Evolutionary conservation across 1,140 invertebrate species (phyloP).

Genomic region (Caerostris darwini): DNA sequence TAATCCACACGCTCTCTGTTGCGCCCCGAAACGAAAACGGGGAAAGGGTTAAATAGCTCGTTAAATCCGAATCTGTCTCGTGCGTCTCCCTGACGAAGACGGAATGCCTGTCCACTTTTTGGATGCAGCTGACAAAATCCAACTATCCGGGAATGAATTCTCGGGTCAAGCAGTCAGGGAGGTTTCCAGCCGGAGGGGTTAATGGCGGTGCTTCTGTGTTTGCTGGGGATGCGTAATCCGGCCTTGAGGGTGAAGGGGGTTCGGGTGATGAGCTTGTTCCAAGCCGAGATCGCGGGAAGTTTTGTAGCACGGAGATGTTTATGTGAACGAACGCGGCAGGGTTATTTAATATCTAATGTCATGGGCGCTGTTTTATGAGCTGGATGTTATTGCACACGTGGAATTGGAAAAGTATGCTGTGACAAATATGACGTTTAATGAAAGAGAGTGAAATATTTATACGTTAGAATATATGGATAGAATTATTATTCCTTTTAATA

Average conservation of each 20-base stretch:
- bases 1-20: background rate
- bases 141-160: background rate
- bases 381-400: no score
- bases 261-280: background rate
- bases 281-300: background rate
- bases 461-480: no score
- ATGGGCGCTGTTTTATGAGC: background rate
- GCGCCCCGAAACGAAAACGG: background rate
- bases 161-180: background rate
- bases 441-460: no score
- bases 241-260: background rate
- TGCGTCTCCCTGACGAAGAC: background rate
- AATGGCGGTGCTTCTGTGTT: background rate
- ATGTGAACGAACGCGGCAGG: background rate
- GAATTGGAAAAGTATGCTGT: no score
- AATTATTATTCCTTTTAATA: no score
- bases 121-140: background rate
- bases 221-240: background rate
- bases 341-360: background rate
- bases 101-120: background rate
- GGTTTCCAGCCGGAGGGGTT: background rate
- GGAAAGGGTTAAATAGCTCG: background rate
- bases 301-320: background rate
- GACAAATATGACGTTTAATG: no score
- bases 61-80: background rate